Conservation (phyloP, 2,888 invertebrate species). For the Mythimna loreyi region DNA sequence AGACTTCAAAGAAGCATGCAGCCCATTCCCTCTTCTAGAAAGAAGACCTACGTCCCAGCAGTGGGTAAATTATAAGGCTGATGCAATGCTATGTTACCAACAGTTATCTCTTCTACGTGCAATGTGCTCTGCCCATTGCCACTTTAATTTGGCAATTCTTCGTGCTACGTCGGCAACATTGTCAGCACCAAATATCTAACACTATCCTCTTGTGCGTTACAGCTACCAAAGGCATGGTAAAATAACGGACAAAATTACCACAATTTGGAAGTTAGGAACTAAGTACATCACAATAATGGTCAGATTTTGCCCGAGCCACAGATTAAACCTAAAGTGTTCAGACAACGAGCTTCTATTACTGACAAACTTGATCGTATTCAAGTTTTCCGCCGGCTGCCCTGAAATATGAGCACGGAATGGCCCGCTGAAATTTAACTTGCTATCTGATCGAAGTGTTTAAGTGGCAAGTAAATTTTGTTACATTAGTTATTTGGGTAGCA, state of each 20-base stretch:
- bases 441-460: conserved; percentile 66
- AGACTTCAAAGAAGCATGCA: too few relatives aligned
- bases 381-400: conserved; percentile 74
- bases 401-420: conserved; percentile 77
- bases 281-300: conserved; percentile 73
- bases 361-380: conserved; percentile 81
- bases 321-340: conserved; percentile 75
- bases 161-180: too few relatives aligned
- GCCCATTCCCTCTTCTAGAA: too few relatives aligned
- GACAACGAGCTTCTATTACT: conserved; percentile 80
- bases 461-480: conserved; percentile 56
- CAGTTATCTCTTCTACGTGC: too few relatives aligned
- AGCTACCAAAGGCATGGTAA: conserved; percentile 16
- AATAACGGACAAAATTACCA: conserved; percentile 64
- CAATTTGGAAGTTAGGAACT: conserved; percentile 71
- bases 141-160: too few relatives aligned
- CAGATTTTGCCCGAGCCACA: conserved; percentile 73
- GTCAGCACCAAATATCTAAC: background rate
- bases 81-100: too few relatives aligned
- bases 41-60: too few relatives aligned
- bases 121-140: too few relatives aligned
- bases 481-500: conserved; percentile 42
- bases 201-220: background rate
- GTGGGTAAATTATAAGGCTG: too few relatives aligned
- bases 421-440: conserved; percentile 69